Percentiles rank a stretch among this genome's conserved stretches.
Conservation (phyloP, 2,113 vertebrate species). For the Anguilla japonica region DNA sequence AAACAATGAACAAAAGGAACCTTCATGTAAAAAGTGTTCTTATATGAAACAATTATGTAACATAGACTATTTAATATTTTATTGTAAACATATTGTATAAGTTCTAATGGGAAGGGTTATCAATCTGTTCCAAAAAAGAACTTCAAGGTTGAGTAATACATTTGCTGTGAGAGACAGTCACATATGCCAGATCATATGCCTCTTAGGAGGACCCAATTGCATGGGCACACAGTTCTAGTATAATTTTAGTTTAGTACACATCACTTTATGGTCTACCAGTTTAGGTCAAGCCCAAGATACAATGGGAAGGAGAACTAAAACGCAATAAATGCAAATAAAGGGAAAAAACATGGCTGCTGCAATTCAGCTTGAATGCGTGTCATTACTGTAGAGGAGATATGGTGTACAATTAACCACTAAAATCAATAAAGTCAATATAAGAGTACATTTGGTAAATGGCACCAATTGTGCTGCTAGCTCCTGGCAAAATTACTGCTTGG, state of each 20-base stretch:
- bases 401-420: background rate
- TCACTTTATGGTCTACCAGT: background rate
- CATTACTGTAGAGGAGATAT: background rate
- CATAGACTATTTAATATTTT: background rate
- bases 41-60: background rate
- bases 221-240: background rate
- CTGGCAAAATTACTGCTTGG: background rate
- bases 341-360: background rate
- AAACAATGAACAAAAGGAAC: background rate
- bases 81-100: background rate
- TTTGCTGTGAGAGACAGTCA: background rate
- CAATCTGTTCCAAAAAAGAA: background rate
- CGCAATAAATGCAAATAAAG: background rate
- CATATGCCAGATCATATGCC: background rate
- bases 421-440: background rate
- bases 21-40: background rate
- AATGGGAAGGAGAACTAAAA: background rate
- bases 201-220: background rate
- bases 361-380: background rate
- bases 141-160: background rate
- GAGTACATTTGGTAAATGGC: background rate
- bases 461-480: background rate
- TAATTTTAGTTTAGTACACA: background rate
- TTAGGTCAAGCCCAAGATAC: background rate
- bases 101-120: background rate